A percentile compares a stretch with the other conserved stretches of the same genome.
phyloP scores from a whole-genome alignment of 2,797 vertebrate species.

The Phyllotis vaccarum region DNA sequence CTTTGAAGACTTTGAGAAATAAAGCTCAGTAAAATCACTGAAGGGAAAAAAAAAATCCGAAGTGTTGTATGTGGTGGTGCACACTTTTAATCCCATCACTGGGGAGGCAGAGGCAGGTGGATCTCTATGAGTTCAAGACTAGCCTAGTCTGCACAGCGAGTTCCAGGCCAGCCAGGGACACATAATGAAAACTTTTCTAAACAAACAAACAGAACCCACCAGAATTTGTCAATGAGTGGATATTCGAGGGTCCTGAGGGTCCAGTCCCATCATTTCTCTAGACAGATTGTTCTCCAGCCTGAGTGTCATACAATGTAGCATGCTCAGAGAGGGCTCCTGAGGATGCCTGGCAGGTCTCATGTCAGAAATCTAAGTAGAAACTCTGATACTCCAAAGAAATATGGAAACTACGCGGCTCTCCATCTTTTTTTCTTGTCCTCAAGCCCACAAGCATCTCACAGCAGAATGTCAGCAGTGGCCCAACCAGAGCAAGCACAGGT shows the following conservation, averaged over 20 bases:
- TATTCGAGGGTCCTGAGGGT: too few species aligned
- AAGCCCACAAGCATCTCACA: too few species aligned
- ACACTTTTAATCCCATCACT: too few species aligned
- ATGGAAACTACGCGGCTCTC: not conserved
- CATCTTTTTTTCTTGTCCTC: not conserved
- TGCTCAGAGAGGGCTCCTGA: not conserved
- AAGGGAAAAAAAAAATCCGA: not conserved
- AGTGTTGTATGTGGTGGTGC: too few species aligned
- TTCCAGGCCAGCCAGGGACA: too few species aligned
- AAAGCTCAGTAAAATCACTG: not conserved
- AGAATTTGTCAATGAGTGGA: not conserved
- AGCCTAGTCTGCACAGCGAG: too few species aligned
- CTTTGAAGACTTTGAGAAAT: not conserved
- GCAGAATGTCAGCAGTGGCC: not conserved
- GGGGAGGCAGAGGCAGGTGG: too few species aligned
- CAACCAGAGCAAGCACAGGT: not conserved
- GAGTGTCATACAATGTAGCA: not conserved
- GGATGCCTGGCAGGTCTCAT: not conserved
- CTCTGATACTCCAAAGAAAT: not conserved
- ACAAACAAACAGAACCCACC: not conserved
- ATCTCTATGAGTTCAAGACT: too few species aligned
- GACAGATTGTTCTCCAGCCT: not conserved
- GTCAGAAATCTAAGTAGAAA: not conserved
- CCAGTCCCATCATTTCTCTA: not conserved
- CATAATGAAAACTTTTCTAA: not conserved